Evolutionary conservation across 2,797 vertebrate species (phyloP), one percentile per base, ranked within the genome.

Genomic region (Sebastes cheni): DNA sequence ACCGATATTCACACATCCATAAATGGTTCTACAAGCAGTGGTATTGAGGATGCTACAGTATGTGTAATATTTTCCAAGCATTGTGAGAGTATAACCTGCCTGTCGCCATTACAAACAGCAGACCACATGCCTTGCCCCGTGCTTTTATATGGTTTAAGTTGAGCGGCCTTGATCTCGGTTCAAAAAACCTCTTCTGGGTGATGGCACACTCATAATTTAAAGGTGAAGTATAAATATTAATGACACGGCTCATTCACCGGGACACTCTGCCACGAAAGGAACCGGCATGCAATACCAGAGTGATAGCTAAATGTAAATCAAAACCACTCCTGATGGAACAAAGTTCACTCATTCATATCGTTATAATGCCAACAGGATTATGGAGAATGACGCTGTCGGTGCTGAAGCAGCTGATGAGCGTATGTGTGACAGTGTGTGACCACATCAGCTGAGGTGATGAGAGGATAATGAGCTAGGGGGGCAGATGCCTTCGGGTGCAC

Each of bases 161-260:
- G 46, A 83, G 70, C 32, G 2, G 78, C 86, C 81, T 86, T 76
- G 76, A 86, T 86, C 86, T 72, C 18, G 0, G 70, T 82, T 85
- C 67, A 59, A 79, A 89, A 85, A 88, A 70, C 72, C 88, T 90
- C 88, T 90, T 82, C 67, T 82, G 80, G 64, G 74, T 46, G 73
- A 85, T 89, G 83, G 83, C 77, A 83, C 88, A 62, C 90, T 90
- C 78, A 81, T 86, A 82, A 83, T 92, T 89, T 88, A 92, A 92
- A 91, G 90, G 91, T 92, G 89, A 92, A 87, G 77, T 71, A 82
- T 91, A 85, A 90, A 91, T 91, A 92, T 91, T 92, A 88, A 92
- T 84, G 84, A 77, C 73, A 75, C 1, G 1, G 83, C 75, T 90
- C 84, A 84, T 90, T 89, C 83, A 88, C 58, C 30, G 16, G 77